Conservation (phyloP, 2,113 vertebrate species). For the Lontra canadensis region DNA sequence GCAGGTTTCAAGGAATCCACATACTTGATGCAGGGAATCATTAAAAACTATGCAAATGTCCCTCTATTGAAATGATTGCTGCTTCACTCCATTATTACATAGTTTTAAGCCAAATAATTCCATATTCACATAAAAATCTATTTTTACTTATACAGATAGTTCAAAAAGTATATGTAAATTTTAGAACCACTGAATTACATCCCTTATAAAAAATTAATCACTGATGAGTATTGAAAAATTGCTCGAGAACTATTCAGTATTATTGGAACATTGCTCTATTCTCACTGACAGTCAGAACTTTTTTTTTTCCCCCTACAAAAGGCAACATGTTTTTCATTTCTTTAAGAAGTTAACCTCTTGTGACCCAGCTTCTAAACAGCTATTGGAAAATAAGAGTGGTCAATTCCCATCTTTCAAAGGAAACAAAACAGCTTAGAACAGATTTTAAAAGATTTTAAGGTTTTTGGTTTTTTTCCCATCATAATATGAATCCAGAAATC, state of each 20-base stretch:
- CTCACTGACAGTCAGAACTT: background rate
- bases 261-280: conserved; percentile 60
- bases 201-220: conserved; percentile 48
- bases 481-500: conserved; percentile 21
- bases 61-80: conserved; percentile 44
- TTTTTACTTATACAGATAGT: conserved; percentile 40
- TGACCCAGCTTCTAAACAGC: background rate
- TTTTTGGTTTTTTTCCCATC: background rate
- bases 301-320: background rate
- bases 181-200: conserved; percentile 41
- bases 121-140: background rate
- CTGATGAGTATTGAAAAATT: conserved; percentile 62
- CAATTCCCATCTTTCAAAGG: conserved; percentile 33
- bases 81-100: conserved; percentile 51
- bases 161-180: conserved; percentile 44
- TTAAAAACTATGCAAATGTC: background rate
- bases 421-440: conserved; percentile 29
- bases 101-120: conserved; percentile 56
- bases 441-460: conserved; percentile 42
- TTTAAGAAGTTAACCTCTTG: conserved; percentile 43
- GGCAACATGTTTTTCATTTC: background rate
- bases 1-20: conserved; percentile 8
- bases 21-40: conserved; percentile 25
- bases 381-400: conserved; percentile 27
- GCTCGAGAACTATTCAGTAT: conserved; percentile 20